Evolutionary conservation across 1,140 invertebrate species (phyloP).

Genomic region (Drosophila teissieri): DNA sequence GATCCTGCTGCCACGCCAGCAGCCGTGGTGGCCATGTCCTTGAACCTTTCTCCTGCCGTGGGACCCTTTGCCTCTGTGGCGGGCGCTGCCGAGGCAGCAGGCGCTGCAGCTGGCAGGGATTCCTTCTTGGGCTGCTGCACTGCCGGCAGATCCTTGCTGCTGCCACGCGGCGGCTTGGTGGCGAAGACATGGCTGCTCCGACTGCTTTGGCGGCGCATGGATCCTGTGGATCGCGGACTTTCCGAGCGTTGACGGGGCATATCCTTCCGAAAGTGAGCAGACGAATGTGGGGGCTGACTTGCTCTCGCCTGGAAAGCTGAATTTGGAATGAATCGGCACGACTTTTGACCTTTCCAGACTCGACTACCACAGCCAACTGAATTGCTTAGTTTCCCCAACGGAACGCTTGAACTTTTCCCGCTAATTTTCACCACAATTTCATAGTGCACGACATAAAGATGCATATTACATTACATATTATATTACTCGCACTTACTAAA

Average conservation of each 20-base stretch:
- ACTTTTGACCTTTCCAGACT: slow-evolving; percentile 2
- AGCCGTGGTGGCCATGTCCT: slow-evolving; percentile 94
- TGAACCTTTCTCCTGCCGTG: slow-evolving; percentile 51
- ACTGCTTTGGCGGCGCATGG: slow-evolving; percentile 16
- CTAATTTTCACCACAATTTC: slow-evolving; percentile 14
- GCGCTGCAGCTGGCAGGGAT: slow-evolving; percentile 7
- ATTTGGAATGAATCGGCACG: slow-evolving; percentile 50
- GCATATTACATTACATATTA: slow-evolving; percentile 1
- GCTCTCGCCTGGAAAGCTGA: slow-evolving; percentile 18
- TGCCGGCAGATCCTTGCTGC: slow-evolving; percentile 42
- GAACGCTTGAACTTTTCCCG: neutral
- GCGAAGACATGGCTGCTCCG: slow-evolving; percentile 27
- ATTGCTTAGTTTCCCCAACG: neutral
- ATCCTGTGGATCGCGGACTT: slow-evolving; percentile 16
- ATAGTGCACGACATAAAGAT: slow-evolving; percentile 14
- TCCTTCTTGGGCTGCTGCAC: slow-evolving; percentile 48
- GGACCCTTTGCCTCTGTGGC: slow-evolving; percentile 31
- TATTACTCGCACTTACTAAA: too few species aligned
- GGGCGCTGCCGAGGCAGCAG: slow-evolving; percentile 16
- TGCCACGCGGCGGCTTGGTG: slow-evolving; percentile 4
- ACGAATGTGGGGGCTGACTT: slow-evolving; percentile 3
- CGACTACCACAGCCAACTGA: slow-evolving; percentile 10
- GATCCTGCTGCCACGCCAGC: slow-evolving; percentile 90
- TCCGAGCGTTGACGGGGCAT: slow-evolving; percentile 69
- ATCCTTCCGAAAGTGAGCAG: neutral